Evolutionary conservation across 2,888 invertebrate species (phyloP).

Genomic region (Cataglyphis rosenhaueri): DNA sequence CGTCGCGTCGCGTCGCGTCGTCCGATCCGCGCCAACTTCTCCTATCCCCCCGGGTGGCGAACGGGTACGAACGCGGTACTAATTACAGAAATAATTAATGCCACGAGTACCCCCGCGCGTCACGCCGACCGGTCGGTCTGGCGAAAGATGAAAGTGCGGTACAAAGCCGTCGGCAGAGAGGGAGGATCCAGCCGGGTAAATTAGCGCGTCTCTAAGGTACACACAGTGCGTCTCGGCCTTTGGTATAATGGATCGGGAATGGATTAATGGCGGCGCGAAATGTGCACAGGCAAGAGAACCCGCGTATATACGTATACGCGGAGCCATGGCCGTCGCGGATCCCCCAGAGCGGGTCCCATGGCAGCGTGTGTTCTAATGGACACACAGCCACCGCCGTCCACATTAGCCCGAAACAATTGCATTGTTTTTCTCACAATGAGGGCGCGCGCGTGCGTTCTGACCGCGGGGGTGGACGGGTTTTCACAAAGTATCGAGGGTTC

Average conservation of each 20-base stretch:
- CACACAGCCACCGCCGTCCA: constrained; percentile 66
- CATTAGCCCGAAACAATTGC: constrained; percentile 74
- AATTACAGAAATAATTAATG: constrained; percentile 61
- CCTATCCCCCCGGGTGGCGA: constrained; percentile 41
- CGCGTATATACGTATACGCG: constrained; percentile 31
- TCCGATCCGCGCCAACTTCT: constrained; percentile 33
- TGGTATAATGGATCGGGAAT: constrained; percentile 69
- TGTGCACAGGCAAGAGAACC: constrained; percentile 45
- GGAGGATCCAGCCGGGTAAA: constrained; percentile 56
- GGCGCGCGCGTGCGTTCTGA: constrained; percentile 46
- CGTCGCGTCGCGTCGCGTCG: constrained; percentile 14
- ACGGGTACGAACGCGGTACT: constrained; percentile 41
- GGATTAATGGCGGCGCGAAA: constrained; percentile 66
- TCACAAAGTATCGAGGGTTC: constrained; percentile 37
- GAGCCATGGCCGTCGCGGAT: constrained; percentile 54
- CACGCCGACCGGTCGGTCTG: constrained; percentile 26
- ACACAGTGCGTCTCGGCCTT: constrained; percentile 45
- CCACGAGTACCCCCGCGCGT: constrained; percentile 34
- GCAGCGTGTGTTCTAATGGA: constrained; percentile 66
- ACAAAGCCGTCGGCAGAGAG: constrained; percentile 24
- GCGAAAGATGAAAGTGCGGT: constrained; percentile 52
- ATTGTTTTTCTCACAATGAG: constrained; percentile 76
- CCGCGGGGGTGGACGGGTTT: constrained; percentile 22
- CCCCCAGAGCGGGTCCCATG: constrained; percentile 65
- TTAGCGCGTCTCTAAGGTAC: constrained; percentile 65